A percentile compares a stretch with the other conserved stretches of the same genome.
phyloP scores from a whole-genome alignment of 2,113 vertebrate species.

The Ictidomys tridecemlineatus region DNA sequence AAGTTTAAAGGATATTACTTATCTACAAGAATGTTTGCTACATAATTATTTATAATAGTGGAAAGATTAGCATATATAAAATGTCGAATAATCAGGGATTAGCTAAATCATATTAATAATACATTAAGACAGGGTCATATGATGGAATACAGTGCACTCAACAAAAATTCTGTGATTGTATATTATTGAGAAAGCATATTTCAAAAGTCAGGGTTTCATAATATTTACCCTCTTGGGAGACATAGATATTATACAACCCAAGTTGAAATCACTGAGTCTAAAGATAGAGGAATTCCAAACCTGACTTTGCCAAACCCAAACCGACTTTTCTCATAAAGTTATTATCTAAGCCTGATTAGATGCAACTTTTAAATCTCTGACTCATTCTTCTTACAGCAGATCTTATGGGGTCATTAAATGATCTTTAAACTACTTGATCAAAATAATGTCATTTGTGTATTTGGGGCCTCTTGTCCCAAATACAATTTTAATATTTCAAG shows the following conservation, averaged over 20 bases:
- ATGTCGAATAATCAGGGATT: not conserved
- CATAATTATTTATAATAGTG: slow-evolving; percentile 42
- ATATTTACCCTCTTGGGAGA: slow-evolving; percentile 17
- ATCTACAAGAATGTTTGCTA: slow-evolving; percentile 45
- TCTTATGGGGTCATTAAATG: not conserved
- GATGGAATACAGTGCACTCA: not conserved
- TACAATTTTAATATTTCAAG: slow-evolving; percentile 29
- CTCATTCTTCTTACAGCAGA: slow-evolving; percentile 9
- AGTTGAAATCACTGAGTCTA: slow-evolving; percentile 16
- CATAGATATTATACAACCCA: not conserved
- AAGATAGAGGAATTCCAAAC: slow-evolving; percentile 47
- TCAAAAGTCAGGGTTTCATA: slow-evolving; percentile 50
- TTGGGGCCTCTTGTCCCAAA: not conserved
- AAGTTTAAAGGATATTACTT: slow-evolving; percentile 39
- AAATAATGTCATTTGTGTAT: slow-evolving; percentile 9
- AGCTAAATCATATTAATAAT: slow-evolving; percentile 24
- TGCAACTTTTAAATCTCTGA: slow-evolving; percentile 44
- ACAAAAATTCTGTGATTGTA: slow-evolving; percentile 40
- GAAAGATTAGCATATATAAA: slow-evolving; percentile 36
- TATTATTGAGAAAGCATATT: not conserved
- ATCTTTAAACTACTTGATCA: slow-evolving; percentile 5
- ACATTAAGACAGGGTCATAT: not conserved
- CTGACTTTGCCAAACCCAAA: slow-evolving; percentile 46
- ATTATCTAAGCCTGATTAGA: slow-evolving; percentile 54
- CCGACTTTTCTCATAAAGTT: slow-evolving; percentile 52